These are phyloP conservation scores for Hermaeophaga mercurialis DNA, from an alignment of 2,888 invertebrate species.

Conservation along the genomic window DNA sequence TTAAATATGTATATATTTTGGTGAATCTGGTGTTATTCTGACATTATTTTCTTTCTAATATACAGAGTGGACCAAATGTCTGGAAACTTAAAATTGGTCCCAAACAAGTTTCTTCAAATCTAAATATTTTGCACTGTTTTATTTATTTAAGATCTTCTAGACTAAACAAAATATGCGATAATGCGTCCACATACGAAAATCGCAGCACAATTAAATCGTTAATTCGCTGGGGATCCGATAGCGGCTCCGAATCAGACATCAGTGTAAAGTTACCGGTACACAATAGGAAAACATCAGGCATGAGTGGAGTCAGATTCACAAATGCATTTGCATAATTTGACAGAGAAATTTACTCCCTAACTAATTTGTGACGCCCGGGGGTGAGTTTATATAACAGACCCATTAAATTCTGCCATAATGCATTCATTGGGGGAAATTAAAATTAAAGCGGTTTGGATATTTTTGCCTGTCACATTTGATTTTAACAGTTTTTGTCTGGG, in stretches of 20 bases:
- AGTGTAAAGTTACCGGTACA: constrained; percentile 26
- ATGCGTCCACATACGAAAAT: constrained; percentile 1
- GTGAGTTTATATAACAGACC: constrained; percentile 54
- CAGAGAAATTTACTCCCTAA: constrained; percentile 58
- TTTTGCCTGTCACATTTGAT: constrained; percentile 36
- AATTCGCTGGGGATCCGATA: constrained; percentile 16
- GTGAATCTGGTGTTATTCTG: no score
- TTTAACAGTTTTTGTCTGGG: constrained; percentile 17
- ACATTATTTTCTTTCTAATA: no score
- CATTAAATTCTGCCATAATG: constrained; percentile 53
- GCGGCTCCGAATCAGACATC: constrained; percentile 14
- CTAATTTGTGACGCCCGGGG: constrained; percentile 56
- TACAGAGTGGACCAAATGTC: no score
- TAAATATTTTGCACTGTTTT: no score
- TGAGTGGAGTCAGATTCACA: constrained; percentile 41
- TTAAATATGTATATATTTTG: no score
- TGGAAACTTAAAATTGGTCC: no score
- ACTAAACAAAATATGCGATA: no score
- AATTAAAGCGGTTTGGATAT: constrained; percentile 43
- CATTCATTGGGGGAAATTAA: constrained; percentile 50
- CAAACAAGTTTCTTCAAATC: no score
- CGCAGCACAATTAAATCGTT: constrained; percentile 19
- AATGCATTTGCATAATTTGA: constrained; percentile 58
- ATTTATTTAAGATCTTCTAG: no score
- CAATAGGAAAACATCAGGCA: constrained; percentile 28